Conservation (phyloP, 2,888 invertebrate species). For the Caenorhabditis imperialis region DNA sequence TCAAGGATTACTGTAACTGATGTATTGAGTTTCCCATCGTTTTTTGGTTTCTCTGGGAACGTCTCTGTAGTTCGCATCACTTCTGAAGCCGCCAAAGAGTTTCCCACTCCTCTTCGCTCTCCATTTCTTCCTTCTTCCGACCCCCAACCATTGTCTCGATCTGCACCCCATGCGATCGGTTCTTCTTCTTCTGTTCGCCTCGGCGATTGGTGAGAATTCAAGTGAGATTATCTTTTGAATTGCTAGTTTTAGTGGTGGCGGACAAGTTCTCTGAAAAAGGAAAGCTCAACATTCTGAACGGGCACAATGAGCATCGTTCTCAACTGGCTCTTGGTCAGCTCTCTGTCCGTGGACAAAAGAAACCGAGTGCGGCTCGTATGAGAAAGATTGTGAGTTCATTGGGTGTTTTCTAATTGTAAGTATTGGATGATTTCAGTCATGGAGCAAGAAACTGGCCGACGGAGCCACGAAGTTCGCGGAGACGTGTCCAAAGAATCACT, state of each 20-base stretch:
- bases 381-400: constrained; percentile 26
- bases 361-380: constrained; percentile 25
- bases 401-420: neutral
- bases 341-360: constrained; percentile 21
- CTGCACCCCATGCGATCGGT: constrained; percentile 22
- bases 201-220: constrained; percentile 23
- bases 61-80: neutral
- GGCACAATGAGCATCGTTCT: constrained; percentile 34
- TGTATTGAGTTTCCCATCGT: neutral
- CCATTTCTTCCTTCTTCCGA: neutral
- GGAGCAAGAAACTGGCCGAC: constrained; percentile 10
- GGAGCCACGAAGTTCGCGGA: constrained; percentile 26
- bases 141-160: neutral
- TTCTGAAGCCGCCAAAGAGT: neutral
- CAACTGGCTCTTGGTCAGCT: constrained; percentile 22
- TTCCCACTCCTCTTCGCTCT: neutral
- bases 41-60: neutral
- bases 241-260: constrained; percentile 6
- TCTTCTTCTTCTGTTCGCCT: constrained; percentile 35
- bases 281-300: constrained; percentile 25
- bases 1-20: too few species aligned
- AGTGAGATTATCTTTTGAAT: constrained; percentile 5
- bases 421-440: constrained; percentile 15
- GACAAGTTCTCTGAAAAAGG: constrained; percentile 20
- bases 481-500: constrained; percentile 40